These are phyloP conservation scores for Chaenocephalus aceratus DNA, from an alignment of 2,113 vertebrate genomes.

Conservation along the genomic window DNA sequence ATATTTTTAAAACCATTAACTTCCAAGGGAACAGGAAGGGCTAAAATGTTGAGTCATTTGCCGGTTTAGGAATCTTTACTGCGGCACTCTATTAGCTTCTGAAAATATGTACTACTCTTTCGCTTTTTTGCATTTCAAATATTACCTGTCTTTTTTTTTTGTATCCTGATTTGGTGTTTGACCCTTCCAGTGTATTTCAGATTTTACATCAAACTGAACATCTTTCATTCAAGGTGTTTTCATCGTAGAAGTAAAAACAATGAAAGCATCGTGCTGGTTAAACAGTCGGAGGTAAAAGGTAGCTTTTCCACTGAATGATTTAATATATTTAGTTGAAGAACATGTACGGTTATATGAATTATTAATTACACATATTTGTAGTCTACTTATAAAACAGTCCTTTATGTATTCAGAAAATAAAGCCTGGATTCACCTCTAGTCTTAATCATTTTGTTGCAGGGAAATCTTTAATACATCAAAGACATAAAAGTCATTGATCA, in stretches of 20 bases:
- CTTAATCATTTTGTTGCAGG: conserved; percentile 13
- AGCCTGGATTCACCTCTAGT: conserved; percentile 2
- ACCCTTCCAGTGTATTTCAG: no score
- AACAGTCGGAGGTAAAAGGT: neutral
- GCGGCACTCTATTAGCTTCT: no score
- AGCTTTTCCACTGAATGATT: neutral
- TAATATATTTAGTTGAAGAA: neutral
- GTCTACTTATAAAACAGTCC: neutral
- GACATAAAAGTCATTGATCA: conserved; percentile 60
- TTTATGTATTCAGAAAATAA: neutral
- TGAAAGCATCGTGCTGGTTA: neutral
- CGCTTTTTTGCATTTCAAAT: no score
- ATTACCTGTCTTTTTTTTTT: no score
- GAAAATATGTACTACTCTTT: no score
- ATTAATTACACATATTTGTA: neutral
- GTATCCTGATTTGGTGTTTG: no score
- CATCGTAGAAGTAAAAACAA: neutral
- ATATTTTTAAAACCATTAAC: no score
- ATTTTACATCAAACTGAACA: no score
- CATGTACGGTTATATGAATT: neutral
- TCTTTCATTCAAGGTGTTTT: neutral
- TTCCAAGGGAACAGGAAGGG: no score
- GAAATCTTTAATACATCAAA: conserved; percentile 18
- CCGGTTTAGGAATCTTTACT: no score
- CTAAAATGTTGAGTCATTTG: no score